Conservation (phyloP, 2,113 vertebrate genomes). For the Hassar affinis region DNA sequence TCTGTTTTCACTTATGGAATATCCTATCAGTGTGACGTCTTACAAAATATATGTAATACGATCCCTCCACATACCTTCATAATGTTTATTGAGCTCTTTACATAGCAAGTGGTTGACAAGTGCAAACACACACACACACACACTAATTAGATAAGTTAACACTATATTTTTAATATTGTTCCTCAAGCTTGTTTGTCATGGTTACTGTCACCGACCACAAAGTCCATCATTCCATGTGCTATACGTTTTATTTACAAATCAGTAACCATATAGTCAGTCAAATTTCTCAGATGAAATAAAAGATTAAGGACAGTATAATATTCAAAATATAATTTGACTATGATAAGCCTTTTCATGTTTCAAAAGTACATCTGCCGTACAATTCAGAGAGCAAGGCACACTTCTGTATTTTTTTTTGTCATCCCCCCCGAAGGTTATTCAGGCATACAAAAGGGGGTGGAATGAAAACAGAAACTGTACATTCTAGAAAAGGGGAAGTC, state of each 20-base stretch:
- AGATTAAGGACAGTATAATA: background rate
- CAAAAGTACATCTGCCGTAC: constrained; percentile 28
- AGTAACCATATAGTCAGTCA: background rate
- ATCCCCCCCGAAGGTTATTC: constrained; percentile 1
- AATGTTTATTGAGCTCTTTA: background rate
- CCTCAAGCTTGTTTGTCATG: background rate
- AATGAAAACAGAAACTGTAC: constrained; percentile 52
- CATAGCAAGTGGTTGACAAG: background rate
- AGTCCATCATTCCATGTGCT: background rate
- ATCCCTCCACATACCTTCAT: background rate
- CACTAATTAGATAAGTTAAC: too few species aligned
- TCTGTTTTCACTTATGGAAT: background rate
- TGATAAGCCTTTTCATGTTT: constrained; percentile 8
- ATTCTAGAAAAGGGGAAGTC: constrained; percentile 53
- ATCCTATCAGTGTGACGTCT: background rate
- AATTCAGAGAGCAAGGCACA: constrained; percentile 34
- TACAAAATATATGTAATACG: background rate
- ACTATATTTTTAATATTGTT: background rate
- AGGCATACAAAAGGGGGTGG: constrained; percentile 31
- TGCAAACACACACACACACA: background rate
- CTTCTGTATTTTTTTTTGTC: constrained; percentile 46
- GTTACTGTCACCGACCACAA: background rate
- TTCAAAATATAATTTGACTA: background rate
- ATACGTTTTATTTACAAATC: background rate
- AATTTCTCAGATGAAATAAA: background rate